These are phyloP conservation scores for Dione vanillae DNA, from an alignment of 2,888 invertebrate species.

Conservation along the genomic window DNA sequence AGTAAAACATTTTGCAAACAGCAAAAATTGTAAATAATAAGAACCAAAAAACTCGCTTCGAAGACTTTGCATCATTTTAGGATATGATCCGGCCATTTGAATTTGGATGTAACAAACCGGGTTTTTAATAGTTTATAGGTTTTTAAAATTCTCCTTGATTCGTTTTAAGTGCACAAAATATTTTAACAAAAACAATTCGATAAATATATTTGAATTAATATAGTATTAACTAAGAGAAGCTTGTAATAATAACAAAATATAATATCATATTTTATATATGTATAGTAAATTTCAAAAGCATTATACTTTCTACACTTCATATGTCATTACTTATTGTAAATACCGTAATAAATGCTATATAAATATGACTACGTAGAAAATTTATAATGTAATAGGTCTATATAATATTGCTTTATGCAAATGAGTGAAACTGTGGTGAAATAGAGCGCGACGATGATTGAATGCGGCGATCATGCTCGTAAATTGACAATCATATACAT, in stretches of 20 bases:
- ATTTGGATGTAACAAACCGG: slow-evolving; percentile 18
- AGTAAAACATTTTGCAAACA: background rate
- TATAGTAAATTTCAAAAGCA: no score
- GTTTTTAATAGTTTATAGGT: slow-evolving; percentile 16
- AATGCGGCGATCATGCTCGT: slow-evolving; percentile 37
- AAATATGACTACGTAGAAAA: background rate
- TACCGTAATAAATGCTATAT: background rate
- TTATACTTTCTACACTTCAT: background rate
- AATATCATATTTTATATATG: no score
- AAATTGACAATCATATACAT: slow-evolving; percentile 32
- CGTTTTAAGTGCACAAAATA: background rate
- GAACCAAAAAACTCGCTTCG: background rate
- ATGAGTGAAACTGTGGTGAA: slow-evolving; percentile 48
- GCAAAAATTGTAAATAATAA: background rate
- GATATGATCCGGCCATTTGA: slow-evolving; percentile 1
- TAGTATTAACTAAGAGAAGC: background rate
- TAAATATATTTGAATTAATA: background rate
- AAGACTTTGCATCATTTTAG: background rate
- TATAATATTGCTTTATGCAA: slow-evolving; percentile 39
- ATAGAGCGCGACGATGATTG: slow-evolving; percentile 47
- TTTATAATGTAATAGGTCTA: slow-evolving; percentile 8
- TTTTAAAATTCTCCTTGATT: background rate
- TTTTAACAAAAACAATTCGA: background rate
- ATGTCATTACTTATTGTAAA: background rate
- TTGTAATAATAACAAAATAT: background rate